Base-by-base conservation (phyloP, 2,888 invertebrate species). In the Xanthia togata region DNA sequence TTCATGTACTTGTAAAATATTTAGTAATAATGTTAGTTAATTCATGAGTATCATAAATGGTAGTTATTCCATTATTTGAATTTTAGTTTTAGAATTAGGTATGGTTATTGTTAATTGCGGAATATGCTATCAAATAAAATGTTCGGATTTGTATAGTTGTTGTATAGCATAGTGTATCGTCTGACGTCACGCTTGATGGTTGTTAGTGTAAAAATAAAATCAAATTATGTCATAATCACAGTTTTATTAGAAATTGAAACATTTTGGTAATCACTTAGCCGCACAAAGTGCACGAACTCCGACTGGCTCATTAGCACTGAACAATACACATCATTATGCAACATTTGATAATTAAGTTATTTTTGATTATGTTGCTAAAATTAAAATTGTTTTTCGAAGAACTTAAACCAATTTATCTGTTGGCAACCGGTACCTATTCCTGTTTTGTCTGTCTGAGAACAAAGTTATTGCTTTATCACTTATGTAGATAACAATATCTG, bases 401-500 rank as follows among this genome's bases (percentile, higher is more conserved):
- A 80, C 31, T 80, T 53, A 65, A 70, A 67, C 67, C 67, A 64
- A 67, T 67, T 81, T 85, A 84, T 88, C 86, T 82, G 76, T 82
- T 87, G 69, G 83, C 67, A 88, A 85, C 82, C 57, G 72, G 70
- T 78, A 78, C 76, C 60, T 74, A 89, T 89, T 87, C 84, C 89
- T 88, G 89, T 88, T 87, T 81, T 88, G 89, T 85, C 88, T 83
- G 83, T 79, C 82, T 83, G 71, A 60, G 72, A 77, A 79, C 62
- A 71, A 69, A 80, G 23, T 79, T 76, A 76, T 68, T 76, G 74
- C 53, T 70, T 87, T 85, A 87, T 87, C 89, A 70, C 68, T 2
- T 64, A 70, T 64, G 23, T 65, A 72, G 86, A 82, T 87, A 85
- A 80, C 77, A 70, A 80, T 88, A 87, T 89, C 85, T 79, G 62